A percentile compares a stretch with the other conserved stretches of the same genome.
phyloP scores from a whole-genome alignment of 64 coral and sea anemone species.

The Porites lutea region DNA sequence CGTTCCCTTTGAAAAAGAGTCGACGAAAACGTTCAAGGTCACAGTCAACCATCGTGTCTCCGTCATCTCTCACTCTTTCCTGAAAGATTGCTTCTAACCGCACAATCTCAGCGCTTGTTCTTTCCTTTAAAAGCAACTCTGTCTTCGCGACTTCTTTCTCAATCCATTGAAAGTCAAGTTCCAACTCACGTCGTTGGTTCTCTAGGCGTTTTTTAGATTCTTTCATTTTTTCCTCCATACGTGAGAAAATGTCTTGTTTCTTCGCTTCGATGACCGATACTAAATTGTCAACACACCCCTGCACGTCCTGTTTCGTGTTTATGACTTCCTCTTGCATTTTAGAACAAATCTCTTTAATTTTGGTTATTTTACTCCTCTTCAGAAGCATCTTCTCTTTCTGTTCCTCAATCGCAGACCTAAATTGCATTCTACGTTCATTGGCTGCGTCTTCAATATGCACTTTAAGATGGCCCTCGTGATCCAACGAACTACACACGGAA shows the following conservation, averaged over 20 bases:
- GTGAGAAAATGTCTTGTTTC: background rate
- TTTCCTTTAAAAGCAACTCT: background rate
- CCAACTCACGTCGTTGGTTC: background rate
- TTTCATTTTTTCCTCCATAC: background rate
- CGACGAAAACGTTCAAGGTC: background rate
- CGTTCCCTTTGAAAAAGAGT: background rate
- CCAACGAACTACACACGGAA: background rate
- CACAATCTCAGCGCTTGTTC: background rate
- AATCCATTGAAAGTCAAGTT: background rate
- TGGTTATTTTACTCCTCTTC: background rate
- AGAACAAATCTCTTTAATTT: background rate
- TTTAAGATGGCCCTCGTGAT: background rate
- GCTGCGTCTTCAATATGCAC: background rate
- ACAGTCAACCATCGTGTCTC: background rate
- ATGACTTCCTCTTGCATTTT: conserved; percentile 2
- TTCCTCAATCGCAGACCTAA: background rate
- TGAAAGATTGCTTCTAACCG: background rate
- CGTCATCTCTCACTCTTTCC: background rate
- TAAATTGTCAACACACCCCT: background rate
- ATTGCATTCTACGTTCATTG: background rate
- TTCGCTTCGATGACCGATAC: conserved; percentile 1
- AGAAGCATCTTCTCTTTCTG: background rate
- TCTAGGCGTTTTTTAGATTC: background rate
- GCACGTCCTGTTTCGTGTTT: background rate
- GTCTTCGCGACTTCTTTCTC: background rate